Conservation (phyloP, 2,888 invertebrate species). For the Perdita meconis region DNA sequence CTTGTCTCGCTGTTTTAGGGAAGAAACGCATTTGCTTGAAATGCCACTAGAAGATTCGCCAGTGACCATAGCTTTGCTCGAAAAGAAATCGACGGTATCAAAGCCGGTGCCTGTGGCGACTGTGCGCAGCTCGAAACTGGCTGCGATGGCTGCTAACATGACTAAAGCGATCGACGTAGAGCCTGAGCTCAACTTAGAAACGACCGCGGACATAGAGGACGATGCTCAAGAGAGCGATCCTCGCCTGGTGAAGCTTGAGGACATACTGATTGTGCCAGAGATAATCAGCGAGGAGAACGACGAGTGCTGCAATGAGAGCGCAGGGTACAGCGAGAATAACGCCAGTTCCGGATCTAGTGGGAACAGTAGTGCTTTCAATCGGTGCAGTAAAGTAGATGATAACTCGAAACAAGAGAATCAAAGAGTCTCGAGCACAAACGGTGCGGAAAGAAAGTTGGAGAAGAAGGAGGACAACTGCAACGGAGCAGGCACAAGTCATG, state of each 20-base stretch:
- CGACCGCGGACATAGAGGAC: constrained; percentile 60
- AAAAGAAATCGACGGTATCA: constrained; percentile 36
- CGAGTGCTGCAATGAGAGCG: constrained; percentile 2
- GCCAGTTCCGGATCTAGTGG: neutral
- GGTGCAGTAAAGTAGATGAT: constrained; percentile 11
- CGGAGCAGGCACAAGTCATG: constrained; percentile 60
- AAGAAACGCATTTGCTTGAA: constrained; percentile 80
- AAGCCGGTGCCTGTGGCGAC: constrained; percentile 78
- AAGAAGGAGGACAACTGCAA: constrained; percentile 32
- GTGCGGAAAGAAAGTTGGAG: neutral
- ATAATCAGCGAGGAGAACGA: constrained; percentile 44
- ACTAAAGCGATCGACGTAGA: constrained; percentile 71
- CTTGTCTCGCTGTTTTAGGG: constrained; percentile 76
- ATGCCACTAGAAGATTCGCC: constrained; percentile 69
- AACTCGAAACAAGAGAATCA: constrained; percentile 4
- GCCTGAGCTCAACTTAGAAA: constrained; percentile 60
- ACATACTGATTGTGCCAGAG: constrained; percentile 76
- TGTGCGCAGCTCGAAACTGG: constrained; percentile 80
- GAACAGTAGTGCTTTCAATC: constrained; percentile 3
- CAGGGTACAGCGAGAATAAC: constrained; percentile 31
- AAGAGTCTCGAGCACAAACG: constrained; percentile 11
- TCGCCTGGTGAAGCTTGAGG: constrained; percentile 70
- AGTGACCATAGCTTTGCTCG: constrained; percentile 41
- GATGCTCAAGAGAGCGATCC: constrained; percentile 61
- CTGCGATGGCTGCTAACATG: constrained; percentile 82